These are phyloP conservation scores for Spialia ferax DNA, from an alignment of 2,888 invertebrate genomes.

Conservation along the genomic window DNA sequence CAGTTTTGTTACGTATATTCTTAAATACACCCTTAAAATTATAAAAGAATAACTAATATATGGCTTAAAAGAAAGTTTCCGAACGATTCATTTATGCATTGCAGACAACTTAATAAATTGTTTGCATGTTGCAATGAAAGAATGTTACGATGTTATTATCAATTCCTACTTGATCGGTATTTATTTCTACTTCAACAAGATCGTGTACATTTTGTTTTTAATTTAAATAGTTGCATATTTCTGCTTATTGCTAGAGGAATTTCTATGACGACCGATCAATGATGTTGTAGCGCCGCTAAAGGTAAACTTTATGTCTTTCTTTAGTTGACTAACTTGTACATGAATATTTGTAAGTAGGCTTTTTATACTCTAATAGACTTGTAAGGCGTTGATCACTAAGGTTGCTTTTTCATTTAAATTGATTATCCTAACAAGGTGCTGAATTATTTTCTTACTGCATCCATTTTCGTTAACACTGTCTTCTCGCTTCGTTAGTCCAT, in stretches of 20 bases:
- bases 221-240: neutral
- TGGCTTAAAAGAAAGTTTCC: too few relatives aligned
- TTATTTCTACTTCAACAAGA: neutral
- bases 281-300: constrained; percentile 1
- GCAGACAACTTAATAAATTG: too few relatives aligned
- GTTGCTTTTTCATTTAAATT: constrained; percentile 25
- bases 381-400: neutral
- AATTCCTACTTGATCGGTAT: too few relatives aligned
- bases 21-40: too few relatives aligned
- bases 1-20: neutral
- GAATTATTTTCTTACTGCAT: constrained; percentile 22
- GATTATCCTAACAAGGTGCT: constrained; percentile 33
- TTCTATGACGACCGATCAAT: constrained; percentile 13
- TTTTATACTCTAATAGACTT: constrained; percentile 16
- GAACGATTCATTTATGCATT: too few relatives aligned
- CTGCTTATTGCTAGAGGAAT: neutral
- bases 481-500: constrained; percentile 31
- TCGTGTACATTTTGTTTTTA: neutral
- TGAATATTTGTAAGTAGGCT: neutral
- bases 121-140: too few relatives aligned
- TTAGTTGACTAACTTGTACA: neutral
- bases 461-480: constrained; percentile 36
- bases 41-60: too few relatives aligned
- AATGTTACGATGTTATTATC: too few relatives aligned
- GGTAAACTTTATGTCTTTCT: neutral